Conservation (phyloP, 1,140 invertebrate species). For the Solen grandis region DNA sequence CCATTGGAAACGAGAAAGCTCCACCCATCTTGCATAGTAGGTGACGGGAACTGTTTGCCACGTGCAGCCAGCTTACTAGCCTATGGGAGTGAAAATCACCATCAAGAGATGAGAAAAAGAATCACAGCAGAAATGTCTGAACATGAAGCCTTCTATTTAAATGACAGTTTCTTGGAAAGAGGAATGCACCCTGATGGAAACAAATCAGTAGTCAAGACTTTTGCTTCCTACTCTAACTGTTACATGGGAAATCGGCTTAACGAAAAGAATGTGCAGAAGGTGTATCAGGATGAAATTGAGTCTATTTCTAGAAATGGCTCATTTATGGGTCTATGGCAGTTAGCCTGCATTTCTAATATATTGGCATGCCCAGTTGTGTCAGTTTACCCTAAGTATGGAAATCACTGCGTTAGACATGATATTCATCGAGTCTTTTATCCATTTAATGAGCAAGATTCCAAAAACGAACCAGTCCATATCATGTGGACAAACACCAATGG, state of each 20-base stretch:
- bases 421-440: conserved; percentile 1
- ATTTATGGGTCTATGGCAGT: conserved; percentile 23
- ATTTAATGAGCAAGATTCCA: neutral
- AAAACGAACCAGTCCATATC: neutral
- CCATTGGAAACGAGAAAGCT: neutral
- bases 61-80: conserved; percentile 12
- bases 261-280: neutral
- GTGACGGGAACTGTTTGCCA: conserved; percentile 26
- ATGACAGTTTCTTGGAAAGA: neutral
- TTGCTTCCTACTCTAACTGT: conserved; percentile 3
- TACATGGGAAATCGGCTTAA: neutral
- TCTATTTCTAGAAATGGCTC: conserved; percentile 8
- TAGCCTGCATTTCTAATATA: conserved; percentile 8
- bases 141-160: conserved; percentile 15
- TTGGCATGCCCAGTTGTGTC: neutral
- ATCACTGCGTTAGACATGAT: neutral
- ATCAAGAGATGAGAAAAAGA: conserved; percentile 23
- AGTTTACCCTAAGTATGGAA: conserved; percentile 9
- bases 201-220: neutral
- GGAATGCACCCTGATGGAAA: conserved; percentile 6
- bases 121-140: neutral
- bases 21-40: neutral
- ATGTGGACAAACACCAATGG: conserved; percentile 26
- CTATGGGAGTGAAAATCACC: conserved; percentile 1
- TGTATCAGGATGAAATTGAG: neutral